Evolutionary conservation across 2,888 invertebrate species (phyloP).

Genomic region (Cenopis cana): DNA sequence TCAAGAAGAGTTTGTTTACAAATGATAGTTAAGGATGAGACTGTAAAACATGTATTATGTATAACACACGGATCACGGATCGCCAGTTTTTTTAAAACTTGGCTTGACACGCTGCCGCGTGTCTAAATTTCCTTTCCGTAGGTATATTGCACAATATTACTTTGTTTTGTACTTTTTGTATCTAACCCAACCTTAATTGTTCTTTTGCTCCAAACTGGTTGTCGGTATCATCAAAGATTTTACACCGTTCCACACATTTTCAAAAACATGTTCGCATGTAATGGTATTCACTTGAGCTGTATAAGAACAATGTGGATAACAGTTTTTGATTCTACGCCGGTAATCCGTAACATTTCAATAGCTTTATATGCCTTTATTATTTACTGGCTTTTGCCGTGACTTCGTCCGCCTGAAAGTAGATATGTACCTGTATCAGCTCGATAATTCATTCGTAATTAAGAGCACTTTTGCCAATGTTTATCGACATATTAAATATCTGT

Average conservation of each 20-base stretch:
- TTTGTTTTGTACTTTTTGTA: neutral
- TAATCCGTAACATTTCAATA: neutral
- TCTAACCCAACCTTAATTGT: neutral
- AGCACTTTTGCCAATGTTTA: too few species aligned
- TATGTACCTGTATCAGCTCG: too few species aligned
- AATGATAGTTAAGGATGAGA: too few species aligned
- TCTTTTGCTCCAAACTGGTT: slow-evolving; percentile 11
- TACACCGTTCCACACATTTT: slow-evolving; percentile 10
- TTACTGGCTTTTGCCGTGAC: neutral
- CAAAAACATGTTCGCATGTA: slow-evolving; percentile 11
- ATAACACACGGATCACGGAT: too few species aligned
- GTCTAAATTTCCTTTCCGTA: too few species aligned
- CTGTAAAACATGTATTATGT: too few species aligned
- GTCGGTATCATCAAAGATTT: slow-evolving; percentile 34
- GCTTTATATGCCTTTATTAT: slow-evolving; percentile 1
- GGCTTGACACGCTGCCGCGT: too few species aligned
- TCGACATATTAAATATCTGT: too few species aligned
- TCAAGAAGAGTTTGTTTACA: too few species aligned
- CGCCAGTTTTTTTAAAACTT: too few species aligned
- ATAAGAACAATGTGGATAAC: neutral
- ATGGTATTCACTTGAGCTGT: neutral
- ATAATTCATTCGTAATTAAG: too few species aligned
- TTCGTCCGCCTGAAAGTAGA: neutral
- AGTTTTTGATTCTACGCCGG: slow-evolving; percentile 31
- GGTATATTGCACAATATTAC: too few species aligned